phyloP scores from a whole-genome alignment of 1,140 invertebrate species.

The Agrilus planipennis region DNA sequence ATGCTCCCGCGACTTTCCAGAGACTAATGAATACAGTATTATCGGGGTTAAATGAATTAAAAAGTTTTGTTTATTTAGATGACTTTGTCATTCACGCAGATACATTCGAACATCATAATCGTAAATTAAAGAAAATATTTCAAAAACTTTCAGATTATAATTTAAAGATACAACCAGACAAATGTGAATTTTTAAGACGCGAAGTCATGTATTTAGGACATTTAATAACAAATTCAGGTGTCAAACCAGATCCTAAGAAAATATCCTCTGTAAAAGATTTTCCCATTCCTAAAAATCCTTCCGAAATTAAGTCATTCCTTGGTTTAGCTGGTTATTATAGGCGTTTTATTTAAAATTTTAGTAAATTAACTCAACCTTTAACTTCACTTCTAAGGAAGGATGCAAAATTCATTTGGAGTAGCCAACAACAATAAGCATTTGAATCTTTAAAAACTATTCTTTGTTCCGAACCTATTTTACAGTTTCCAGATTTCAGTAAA shows the following conservation, averaged over 20 bases:
- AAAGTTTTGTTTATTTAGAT: too few species aligned
- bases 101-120: slow-evolving; percentile 17
- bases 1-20: slow-evolving; percentile 23
- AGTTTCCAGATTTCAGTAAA: not conserved
- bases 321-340: slow-evolving; percentile 24
- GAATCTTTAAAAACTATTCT: not conserved
- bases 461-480: slow-evolving; percentile 1
- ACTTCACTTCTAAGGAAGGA: slow-evolving; percentile 16
- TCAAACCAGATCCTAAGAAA: slow-evolving; percentile 19
- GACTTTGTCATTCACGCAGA: slow-evolving; percentile 12
- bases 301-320: slow-evolving; percentile 20
- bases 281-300: slow-evolving; percentile 14
- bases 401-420: slow-evolving; percentile 11
- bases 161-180: slow-evolving; percentile 13
- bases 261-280: slow-evolving; percentile 17
- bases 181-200: slow-evolving; percentile 18
- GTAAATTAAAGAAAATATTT: slow-evolving; percentile 16
- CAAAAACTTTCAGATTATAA: slow-evolving; percentile 4
- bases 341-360: slow-evolving; percentile 21
- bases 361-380: slow-evolving; percentile 23
- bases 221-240: slow-evolving; percentile 15
- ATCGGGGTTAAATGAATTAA: too few species aligned
- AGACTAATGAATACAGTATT: too few species aligned
- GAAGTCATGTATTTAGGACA: slow-evolving; percentile 24
- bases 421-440: slow-evolving; percentile 24